Evolutionary conservation across 1,140 invertebrate genomes (phyloP).

Genomic region (Brachionus angularis): DNA sequence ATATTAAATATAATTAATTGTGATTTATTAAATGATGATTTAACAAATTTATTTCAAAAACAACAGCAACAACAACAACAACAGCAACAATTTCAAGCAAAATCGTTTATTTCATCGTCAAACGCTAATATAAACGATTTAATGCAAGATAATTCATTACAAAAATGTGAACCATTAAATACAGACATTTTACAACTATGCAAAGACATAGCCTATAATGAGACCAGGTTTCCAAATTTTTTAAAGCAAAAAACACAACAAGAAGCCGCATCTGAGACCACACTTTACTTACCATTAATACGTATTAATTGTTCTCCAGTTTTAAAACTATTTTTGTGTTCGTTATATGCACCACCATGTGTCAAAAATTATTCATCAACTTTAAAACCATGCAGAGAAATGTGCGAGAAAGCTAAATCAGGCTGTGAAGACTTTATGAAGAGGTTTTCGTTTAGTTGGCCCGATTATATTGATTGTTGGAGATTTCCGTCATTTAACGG

Average conservation of each 20-base stretch:
- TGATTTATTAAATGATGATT: background rate
- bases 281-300: slow-evolving; percentile 88
- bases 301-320: slow-evolving; percentile 91
- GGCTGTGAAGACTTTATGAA: slow-evolving; percentile 88
- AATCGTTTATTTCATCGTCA: no score
- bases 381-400: slow-evolving; percentile 49
- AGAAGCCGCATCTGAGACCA: slow-evolving; percentile 85
- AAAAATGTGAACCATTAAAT: slow-evolving; percentile 17
- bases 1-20: background rate
- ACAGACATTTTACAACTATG: slow-evolving; percentile 75
- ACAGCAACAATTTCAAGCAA: no score
- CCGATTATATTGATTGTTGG: slow-evolving; percentile 81
- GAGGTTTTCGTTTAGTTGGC: slow-evolving; percentile 89
- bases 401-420: slow-evolving; percentile 77
- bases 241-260: slow-evolving; percentile 87
- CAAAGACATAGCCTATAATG: slow-evolving; percentile 84
- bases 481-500: slow-evolving; percentile 69
- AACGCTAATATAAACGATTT: no score
- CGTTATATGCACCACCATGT: slow-evolving; percentile 90
- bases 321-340: slow-evolving; percentile 89
- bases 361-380: slow-evolving; percentile 61
- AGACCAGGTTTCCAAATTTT: slow-evolving; percentile 91
- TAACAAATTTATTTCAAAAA: slow-evolving; percentile 11
- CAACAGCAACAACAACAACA: no score
- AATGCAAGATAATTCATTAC: no score